Evolutionary conservation across 2,113 vertebrate genomes (phyloP).

Genomic region (Globicephala melas): DNA sequence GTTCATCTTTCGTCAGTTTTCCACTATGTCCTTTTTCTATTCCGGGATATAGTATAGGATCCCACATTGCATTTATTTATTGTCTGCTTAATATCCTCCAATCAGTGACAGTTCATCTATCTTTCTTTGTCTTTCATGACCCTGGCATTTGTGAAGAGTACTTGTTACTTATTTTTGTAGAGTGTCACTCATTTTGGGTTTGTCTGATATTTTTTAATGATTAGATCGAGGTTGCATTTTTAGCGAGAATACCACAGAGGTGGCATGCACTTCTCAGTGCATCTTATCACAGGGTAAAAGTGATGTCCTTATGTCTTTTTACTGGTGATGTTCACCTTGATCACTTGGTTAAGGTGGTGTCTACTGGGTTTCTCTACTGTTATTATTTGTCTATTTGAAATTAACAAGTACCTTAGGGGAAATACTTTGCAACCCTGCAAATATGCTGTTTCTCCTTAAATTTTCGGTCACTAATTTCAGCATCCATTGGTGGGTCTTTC

Average conservation of each 20-base stretch:
- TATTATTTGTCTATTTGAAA: background rate
- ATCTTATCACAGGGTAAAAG: background rate
- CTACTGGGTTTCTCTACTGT: background rate
- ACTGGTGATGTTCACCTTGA: background rate
- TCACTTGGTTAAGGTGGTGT: background rate
- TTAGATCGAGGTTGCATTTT: background rate
- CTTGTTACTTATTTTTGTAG: background rate
- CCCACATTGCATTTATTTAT: background rate
- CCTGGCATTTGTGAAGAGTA: background rate
- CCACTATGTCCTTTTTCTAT: background rate
- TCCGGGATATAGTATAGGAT: background rate
- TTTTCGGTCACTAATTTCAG: background rate
- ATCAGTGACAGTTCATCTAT: background rate
- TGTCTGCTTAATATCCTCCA: background rate
- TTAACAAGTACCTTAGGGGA: background rate
- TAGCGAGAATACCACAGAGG: background rate
- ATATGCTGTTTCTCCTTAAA: background rate
- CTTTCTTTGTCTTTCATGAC: background rate
- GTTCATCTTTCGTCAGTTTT: background rate
- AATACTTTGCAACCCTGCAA: background rate
- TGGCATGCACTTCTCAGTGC: background rate
- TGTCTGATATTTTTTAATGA: background rate
- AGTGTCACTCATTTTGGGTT: background rate
- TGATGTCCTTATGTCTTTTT: background rate
- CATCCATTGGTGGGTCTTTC: background rate